Evolutionary conservation across 2,797 vertebrate species (phyloP), one percentile per base, ranked within the genome.

Genomic region (Xyrichtys novacula): DNA sequence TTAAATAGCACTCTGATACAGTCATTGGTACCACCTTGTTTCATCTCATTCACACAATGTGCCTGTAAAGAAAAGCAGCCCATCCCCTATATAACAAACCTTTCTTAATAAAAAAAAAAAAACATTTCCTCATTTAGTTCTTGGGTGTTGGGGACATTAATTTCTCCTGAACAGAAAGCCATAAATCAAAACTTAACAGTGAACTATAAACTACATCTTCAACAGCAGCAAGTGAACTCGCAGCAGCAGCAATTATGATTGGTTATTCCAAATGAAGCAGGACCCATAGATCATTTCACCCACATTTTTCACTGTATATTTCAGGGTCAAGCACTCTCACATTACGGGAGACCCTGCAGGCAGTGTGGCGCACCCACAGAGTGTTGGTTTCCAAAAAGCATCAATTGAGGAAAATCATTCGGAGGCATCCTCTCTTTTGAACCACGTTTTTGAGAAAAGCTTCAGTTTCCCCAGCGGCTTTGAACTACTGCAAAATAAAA

Each of bases 41-140:
- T 19, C 10, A 50, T 36, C 17, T 9, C 46, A 53, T 55, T 50
- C 36, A 42, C 38, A 65, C n/a, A 55, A 61, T 22, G 40, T 36
- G 40, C 32, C 57, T 15, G 20, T 19, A 26, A 40, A 32, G 26
- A 52, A 65, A 54, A 55, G 5, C 23, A 28, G 20, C 11, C 9
- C 29, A 28, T 36, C 14, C 5, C 10, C n/a, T 25, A 32, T 9
- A 43, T 42, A 40, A 14, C 22, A 40, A 50, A 59, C 48, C 32
- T 11, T 34, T 23, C 7, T n/a, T n/a, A n/a, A n/a, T 6, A 26
- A 14, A 62, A 29, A n/a, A 56, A 53, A 7, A 9, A 42, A 20
- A 43, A 9, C 31, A 19, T 74, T 78, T 70, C 22, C 36, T 43
- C 69, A 75, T 67, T 73, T 52, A 67, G 71, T 61, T 55, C 25